Conservation (phyloP, 2,888 invertebrate species). For the Hydroisotoma schaefferi region DNA sequence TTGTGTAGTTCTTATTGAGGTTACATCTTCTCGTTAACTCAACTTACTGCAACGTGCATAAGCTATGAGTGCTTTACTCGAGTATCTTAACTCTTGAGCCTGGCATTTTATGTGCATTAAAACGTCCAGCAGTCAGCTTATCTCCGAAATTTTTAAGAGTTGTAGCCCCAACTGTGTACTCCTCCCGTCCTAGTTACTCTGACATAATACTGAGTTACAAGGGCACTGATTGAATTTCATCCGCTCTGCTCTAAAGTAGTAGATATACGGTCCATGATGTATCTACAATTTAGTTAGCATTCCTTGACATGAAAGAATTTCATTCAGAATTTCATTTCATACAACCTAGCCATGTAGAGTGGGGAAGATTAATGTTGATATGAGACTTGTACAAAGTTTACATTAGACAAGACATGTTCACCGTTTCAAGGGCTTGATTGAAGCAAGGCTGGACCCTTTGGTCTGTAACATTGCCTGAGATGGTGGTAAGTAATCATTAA, state of each 20-base stretch:
- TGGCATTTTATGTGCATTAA: too few species aligned
- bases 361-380: neutral
- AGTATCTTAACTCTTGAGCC: too few species aligned
- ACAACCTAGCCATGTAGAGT: neutral
- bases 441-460: neutral
- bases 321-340: neutral
- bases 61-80: too few species aligned
- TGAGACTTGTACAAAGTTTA: too few species aligned
- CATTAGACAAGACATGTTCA: too few species aligned
- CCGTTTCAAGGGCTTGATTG: neutral
- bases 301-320: neutral
- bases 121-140: too few species aligned
- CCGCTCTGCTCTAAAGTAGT: neutral
- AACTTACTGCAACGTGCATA: too few species aligned
- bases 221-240: neutral
- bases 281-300: neutral
- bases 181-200: too few species aligned
- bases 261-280: neutral
- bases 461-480: neutral
- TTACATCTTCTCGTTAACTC: too few species aligned
- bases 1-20: too few species aligned
- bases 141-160: too few species aligned
- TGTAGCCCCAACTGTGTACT: too few species aligned
- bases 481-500: conserved; percentile 4
- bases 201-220: conserved; percentile 8